Evolutionary conservation across 2,888 invertebrate genomes (phyloP).

Genomic region (Amblyteles armatorius): DNA sequence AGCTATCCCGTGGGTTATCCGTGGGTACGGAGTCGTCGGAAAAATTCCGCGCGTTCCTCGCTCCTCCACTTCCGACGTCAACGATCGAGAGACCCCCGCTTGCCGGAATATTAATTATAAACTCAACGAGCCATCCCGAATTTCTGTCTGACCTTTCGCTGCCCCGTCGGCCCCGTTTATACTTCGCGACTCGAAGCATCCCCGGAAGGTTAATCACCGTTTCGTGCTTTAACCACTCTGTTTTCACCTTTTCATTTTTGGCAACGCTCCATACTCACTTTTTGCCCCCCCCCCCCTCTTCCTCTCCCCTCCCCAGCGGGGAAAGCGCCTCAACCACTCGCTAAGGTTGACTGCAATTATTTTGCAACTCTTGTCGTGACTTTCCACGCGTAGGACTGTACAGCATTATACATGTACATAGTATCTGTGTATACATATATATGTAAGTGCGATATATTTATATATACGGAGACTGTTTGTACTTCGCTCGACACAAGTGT

Average conservation of each 20-base stretch:
- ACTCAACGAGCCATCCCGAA: conserved; percentile 63
- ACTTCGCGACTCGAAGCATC: conserved; percentile 51
- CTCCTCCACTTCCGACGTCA: conserved; percentile 60
- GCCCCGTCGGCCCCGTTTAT: conserved; percentile 39
- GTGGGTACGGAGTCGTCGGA: conserved; percentile 25
- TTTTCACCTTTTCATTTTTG: conserved; percentile 65
- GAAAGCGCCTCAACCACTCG: conserved; percentile 45
- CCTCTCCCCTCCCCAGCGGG: not conserved
- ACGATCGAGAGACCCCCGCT: conserved; percentile 53
- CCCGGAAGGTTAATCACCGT: conserved; percentile 66
- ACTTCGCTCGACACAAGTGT: not conserved
- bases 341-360: conserved; percentile 65
- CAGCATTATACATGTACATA: conserved; percentile 13
- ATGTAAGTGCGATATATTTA: not conserved
- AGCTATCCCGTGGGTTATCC: conserved; percentile 24
- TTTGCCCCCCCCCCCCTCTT: conserved; percentile 1
- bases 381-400: conserved; percentile 56
- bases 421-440: not conserved
- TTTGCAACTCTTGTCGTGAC: conserved; percentile 58
- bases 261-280: conserved; percentile 60
- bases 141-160: conserved; percentile 30
- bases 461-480: not conserved
- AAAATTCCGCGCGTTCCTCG: conserved; percentile 56
- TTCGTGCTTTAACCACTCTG: conserved; percentile 64
- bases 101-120: conserved; percentile 64